Evolutionary conservation across 2,797 vertebrate species (phyloP).

Genomic region (Bradypus variegatus): DNA sequence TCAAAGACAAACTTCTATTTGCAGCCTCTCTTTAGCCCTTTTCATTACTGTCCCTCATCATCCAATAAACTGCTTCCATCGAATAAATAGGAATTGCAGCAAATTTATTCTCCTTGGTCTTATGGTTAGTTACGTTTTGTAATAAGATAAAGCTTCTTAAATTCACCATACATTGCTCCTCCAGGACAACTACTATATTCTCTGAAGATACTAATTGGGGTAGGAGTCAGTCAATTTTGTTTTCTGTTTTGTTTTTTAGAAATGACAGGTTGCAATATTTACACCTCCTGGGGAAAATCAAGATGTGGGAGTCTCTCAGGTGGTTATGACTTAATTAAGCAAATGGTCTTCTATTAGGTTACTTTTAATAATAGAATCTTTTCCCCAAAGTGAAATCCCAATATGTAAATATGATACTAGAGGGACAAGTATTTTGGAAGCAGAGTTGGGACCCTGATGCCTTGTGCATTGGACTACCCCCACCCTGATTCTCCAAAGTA

Average conservation of each 20-base stretch:
- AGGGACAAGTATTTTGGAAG: not conserved
- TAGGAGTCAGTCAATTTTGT: too few species aligned
- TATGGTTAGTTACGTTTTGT: not conserved
- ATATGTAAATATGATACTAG: not conserved
- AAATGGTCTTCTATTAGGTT: not conserved
- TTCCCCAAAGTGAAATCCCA: not conserved
- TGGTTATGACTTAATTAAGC: not conserved
- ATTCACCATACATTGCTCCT: not conserved
- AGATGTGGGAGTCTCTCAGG: not conserved
- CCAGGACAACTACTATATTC: not conserved
- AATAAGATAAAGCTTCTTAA: not conserved
- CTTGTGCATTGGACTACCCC: not conserved
- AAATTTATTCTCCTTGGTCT: not conserved
- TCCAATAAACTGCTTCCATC: not conserved
- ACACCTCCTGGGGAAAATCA: not conserved
- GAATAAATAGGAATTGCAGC: not conserved
- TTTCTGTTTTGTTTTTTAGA: not conserved
- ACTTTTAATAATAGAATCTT: not conserved
- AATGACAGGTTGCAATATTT: not conserved
- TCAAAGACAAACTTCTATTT: not conserved
- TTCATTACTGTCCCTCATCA: not conserved
- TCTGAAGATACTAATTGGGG: not conserved
- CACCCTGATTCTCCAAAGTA: not conserved
- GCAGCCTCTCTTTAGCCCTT: not conserved
- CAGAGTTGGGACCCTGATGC: not conserved